Evolutionary conservation across 2,888 invertebrate genomes (phyloP).

Genomic region (Dryobota labecula): DNA sequence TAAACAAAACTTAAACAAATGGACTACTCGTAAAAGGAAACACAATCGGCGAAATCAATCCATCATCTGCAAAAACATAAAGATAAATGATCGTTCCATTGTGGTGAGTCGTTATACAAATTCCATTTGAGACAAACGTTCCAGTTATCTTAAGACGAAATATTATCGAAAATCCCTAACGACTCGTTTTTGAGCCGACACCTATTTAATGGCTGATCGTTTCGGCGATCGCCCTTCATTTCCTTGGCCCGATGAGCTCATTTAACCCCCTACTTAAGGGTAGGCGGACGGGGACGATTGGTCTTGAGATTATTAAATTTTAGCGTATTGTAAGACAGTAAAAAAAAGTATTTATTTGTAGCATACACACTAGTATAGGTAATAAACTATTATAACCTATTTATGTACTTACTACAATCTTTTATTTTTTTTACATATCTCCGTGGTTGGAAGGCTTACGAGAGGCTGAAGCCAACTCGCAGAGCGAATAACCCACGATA

Average conservation of each 20-base stretch:
- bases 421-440: too few relatives aligned
- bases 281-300: slow-evolving; percentile 33
- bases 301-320: slow-evolving; percentile 2
- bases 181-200: slow-evolving; percentile 69
- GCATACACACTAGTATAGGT: too few relatives aligned
- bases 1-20: slow-evolving; percentile 42
- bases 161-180: slow-evolving; percentile 65
- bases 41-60: slow-evolving; percentile 51
- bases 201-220: slow-evolving; percentile 84
- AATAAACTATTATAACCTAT: too few relatives aligned
- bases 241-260: slow-evolving; percentile 81
- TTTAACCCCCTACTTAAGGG: slow-evolving; percentile 73
- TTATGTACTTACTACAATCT: too few relatives aligned
- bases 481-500: too few relatives aligned
- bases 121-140: slow-evolving; percentile 62
- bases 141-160: slow-evolving; percentile 55
- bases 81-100: slow-evolving; percentile 48
- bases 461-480: too few relatives aligned
- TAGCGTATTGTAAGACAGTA: too few relatives aligned
- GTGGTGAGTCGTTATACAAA: slow-evolving; percentile 59
- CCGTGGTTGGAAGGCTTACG: too few relatives aligned
- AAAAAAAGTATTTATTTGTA: too few relatives aligned
- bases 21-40: slow-evolving; percentile 38
- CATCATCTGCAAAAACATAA: slow-evolving; percentile 52
- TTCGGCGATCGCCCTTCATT: slow-evolving; percentile 82